Percentiles rank a stretch among this genome's conserved stretches.
Conservation (phyloP, 2,888 invertebrate genomes). For the Callimorpha dominula region DNA sequence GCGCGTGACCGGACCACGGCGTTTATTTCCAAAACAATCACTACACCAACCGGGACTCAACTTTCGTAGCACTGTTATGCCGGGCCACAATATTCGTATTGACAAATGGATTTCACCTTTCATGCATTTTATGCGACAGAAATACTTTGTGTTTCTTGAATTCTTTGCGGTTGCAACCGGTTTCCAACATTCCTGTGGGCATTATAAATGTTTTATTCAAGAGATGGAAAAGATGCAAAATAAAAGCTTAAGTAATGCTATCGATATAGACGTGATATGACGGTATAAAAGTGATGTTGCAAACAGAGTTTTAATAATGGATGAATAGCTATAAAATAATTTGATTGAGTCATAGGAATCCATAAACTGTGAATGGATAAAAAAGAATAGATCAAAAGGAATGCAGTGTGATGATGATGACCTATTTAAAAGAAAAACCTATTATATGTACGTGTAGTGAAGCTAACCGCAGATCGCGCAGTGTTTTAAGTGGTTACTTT, state of each 20-base stretch:
- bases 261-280: not conserved
- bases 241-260: not conserved
- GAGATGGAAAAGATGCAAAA: not conserved
- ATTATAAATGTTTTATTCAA: not conserved
- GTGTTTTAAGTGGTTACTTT: too few species aligned
- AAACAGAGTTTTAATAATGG: too few species aligned
- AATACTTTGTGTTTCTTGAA: slow-evolving; percentile 26
- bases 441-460: too few species aligned
- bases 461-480: too few species aligned
- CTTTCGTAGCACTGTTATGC: slow-evolving; percentile 46
- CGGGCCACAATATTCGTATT: slow-evolving; percentile 43
- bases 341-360: too few species aligned
- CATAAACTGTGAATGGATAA: too few species aligned
- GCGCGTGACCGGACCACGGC: slow-evolving; percentile 74
- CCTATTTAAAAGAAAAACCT: too few species aligned
- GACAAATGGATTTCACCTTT: slow-evolving; percentile 41
- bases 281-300: not conserved
- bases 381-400: too few species aligned
- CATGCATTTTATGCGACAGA: slow-evolving; percentile 23
- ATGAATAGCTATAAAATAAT: too few species aligned
- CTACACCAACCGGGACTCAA: slow-evolving; percentile 52
- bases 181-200: not conserved
- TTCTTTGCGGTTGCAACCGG: slow-evolving; percentile 7
- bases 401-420: too few species aligned
- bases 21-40: slow-evolving; percentile 77